Percentiles rank a stretch among this genome's conserved stretches.
Evolutionary conservation across 2,888 invertebrate genomes (phyloP).

Genomic region (Craniophora ligustri): DNA sequence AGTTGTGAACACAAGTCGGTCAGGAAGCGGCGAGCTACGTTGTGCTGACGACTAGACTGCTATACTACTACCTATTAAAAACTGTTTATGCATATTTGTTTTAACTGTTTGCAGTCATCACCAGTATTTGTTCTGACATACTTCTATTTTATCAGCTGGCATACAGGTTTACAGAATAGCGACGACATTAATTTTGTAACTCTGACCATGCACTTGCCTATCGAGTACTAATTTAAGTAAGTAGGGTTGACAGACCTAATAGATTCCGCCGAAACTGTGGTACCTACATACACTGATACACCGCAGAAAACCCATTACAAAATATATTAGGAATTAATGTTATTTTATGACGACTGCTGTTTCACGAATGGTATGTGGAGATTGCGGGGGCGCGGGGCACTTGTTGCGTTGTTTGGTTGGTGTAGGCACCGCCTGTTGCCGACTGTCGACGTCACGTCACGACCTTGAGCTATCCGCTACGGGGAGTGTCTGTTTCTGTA

Average conservation of each 20-base stretch:
- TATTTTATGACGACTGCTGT: slow-evolving; percentile 68
- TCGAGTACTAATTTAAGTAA: too few species aligned
- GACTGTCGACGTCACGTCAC: slow-evolving; percentile 76
- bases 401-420: slow-evolving; percentile 87
- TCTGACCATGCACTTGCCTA: neutral
- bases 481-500: slow-evolving; percentile 64
- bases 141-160: neutral
- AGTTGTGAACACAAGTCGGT: slow-evolving; percentile 66
- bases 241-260: too few species aligned
- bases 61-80: slow-evolving; percentile 24
- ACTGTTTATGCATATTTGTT: slow-evolving; percentile 5
- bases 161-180: neutral
- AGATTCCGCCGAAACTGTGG: neutral
- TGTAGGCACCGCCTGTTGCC: slow-evolving; percentile 79
- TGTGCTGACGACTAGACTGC: slow-evolving; percentile 48
- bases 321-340: slow-evolving; percentile 37
- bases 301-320: slow-evolving; percentile 20
- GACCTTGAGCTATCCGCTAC: slow-evolving; percentile 77
- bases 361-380: slow-evolving; percentile 73
- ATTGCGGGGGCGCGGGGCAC: slow-evolving; percentile 81
- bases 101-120: slow-evolving; percentile 5
- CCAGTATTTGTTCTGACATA: slow-evolving; percentile 1
- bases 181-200: slow-evolving; percentile 1
- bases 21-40: slow-evolving; percentile 68
- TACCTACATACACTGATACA: slow-evolving; percentile 4